These are phyloP conservation scores for Colletes gigas DNA, from an alignment of 1,140 invertebrate species.

Conservation along the genomic window DNA sequence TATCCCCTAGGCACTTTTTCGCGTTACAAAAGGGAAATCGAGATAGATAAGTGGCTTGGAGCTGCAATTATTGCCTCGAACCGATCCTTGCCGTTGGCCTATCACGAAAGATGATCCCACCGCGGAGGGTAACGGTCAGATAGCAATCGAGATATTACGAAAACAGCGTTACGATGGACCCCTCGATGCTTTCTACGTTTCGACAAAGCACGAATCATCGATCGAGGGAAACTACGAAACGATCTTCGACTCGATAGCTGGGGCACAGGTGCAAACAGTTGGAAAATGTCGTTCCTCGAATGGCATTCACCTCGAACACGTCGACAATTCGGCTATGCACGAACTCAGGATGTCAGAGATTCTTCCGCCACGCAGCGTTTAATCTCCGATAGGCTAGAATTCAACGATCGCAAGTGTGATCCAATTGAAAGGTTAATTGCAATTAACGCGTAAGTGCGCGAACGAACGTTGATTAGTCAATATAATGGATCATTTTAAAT, in stretches of 20 bases:
- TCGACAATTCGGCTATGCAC: too few species aligned
- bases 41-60: background rate
- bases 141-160: conserved; percentile 29
- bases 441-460: conserved; percentile 2
- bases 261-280: background rate
- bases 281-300: background rate
- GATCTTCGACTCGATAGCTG: background rate
- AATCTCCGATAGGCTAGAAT: background rate
- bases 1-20: background rate
- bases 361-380: background rate
- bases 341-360: too few species aligned
- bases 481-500: background rate
- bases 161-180: background rate
- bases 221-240: background rate
- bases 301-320: too few species aligned
- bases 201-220: conserved; percentile 25
- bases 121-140: background rate
- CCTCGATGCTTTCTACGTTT: background rate
- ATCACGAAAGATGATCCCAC: conserved; percentile 46
- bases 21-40: conserved; percentile 29
- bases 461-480: background rate
- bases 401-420: background rate
- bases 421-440: conserved; percentile 20
- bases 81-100: conserved; percentile 26
- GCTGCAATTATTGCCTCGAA: conserved; percentile 24